Conservation (phyloP, 2,888 invertebrate species). For the Dasysyrphus albostriatus region DNA sequence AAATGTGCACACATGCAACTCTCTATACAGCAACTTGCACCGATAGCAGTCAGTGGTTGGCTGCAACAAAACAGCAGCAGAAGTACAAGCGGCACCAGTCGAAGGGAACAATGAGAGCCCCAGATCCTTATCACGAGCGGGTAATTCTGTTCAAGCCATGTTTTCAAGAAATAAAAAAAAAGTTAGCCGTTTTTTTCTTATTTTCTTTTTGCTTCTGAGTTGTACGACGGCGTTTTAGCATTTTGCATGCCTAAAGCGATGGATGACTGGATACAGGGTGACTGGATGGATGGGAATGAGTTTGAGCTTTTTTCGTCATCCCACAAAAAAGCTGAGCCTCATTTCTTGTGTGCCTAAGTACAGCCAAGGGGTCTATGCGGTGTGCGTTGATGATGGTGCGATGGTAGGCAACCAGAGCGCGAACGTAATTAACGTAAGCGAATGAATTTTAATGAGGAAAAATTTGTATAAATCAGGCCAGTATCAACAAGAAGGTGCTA, state of each 20-base stretch:
- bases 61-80: constrained; percentile 42
- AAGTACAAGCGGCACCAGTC: neutral
- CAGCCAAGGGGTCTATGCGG: neutral
- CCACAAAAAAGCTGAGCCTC: constrained; percentile 11
- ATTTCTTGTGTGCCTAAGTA: constrained; percentile 12
- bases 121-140: constrained; percentile 70
- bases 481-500: neutral
- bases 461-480: constrained; percentile 1
- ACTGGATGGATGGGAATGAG: constrained; percentile 70
- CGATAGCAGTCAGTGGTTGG: constrained; percentile 38
- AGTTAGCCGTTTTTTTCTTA: neutral
- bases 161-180: constrained; percentile 23
- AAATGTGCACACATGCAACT: constrained; percentile 67
- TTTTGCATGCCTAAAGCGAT: constrained; percentile 71
- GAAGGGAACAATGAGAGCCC: constrained; percentile 65
- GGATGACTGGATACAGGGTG: constrained; percentile 72
- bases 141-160: constrained; percentile 73
- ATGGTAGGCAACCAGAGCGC: constrained; percentile 75
- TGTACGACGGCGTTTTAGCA: constrained; percentile 42
- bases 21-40: constrained; percentile 39
- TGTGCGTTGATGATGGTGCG: constrained; percentile 36
- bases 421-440: constrained; percentile 65
- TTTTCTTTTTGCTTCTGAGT: constrained; percentile 19
- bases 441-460: constrained; percentile 66
- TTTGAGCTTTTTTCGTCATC: constrained; percentile 31